Evolutionary conservation across 2,888 invertebrate genomes (phyloP), one percentile per base, ranked within the genome.

Genomic region (Camponotus fellah): DNA sequence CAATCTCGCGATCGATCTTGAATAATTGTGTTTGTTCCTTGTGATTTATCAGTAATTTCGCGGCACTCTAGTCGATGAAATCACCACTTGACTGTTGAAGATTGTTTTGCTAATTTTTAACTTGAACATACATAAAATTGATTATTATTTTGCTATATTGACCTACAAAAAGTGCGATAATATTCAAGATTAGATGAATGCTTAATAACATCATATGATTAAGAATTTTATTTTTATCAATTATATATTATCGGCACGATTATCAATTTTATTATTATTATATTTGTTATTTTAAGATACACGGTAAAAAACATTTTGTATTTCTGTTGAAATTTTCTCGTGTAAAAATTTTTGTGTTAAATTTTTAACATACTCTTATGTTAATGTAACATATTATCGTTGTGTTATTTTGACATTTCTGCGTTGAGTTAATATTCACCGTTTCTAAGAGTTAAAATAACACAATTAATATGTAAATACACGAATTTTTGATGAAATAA

Each of bases 161-260:
- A 2, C n/a, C 14, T 14, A 34, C 0, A 34, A 4, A 34, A 34
- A 34, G n/a, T 32, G 10, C 10, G 2, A 1, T 46, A 2, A 68
- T 32, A 32, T 8, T 68, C 26, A 49, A 40, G 58, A 72, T 8
- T 58, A 74, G 8, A 56, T 37, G 56, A 71, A 71, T 21, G 14
- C 3, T 56, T 10, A 17, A 17, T 37, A 49, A 49, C n/a, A 69
- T 68, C 12, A 56, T 32, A 12, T 43, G 46, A 53, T 53, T n/a
- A 26, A 26, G 37, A 37, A 37, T 37, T 37, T 37, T 37, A 37
- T 37, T 37, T 6, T 37, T 37, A 37, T 2, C 0, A 37, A 26
- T 26, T 37, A 37, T 37, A 37, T 37, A 37, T 37, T 37, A 37
- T 26, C 26, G 26, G 26, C 2, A 26, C 26, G 26, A 26, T 26